These are phyloP conservation scores for Megaustenia siamemsis DNA, from an alignment of 2,888 invertebrate genomes.

Conservation along the genomic window DNA sequence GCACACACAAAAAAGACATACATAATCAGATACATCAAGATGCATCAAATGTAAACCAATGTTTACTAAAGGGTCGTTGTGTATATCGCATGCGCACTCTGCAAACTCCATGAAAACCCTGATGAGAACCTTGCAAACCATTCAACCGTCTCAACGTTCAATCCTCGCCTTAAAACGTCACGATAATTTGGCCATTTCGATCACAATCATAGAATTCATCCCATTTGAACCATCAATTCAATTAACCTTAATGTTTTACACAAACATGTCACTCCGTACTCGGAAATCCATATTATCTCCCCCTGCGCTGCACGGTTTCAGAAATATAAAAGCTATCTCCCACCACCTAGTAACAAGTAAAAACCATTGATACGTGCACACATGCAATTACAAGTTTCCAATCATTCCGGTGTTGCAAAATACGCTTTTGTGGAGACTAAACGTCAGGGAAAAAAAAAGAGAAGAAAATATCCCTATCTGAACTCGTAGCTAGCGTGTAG, in stretches of 20 bases:
- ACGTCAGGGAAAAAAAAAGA: not conserved
- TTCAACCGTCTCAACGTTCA: too few relatives aligned
- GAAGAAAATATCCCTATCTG: not conserved
- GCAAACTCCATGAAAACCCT: too few relatives aligned
- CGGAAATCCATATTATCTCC: not conserved
- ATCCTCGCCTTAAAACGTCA: too few relatives aligned
- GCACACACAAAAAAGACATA: too few relatives aligned
- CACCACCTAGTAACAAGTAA: not conserved
- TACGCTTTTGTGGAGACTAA: not conserved
- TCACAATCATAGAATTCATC: too few relatives aligned
- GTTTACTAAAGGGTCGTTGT: too few relatives aligned
- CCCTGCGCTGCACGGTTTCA: not conserved
- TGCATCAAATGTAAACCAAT: too few relatives aligned
- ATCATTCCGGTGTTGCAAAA: not conserved
- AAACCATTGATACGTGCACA: not conserved
- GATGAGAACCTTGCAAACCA: too few relatives aligned
- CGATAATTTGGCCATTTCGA: too few relatives aligned
- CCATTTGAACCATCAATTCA: not conserved
- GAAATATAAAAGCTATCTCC: not conserved
- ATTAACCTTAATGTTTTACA: not conserved
- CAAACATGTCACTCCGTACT: not conserved
- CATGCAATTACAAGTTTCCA: conserved; percentile 9
- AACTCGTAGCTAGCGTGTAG: not conserved
- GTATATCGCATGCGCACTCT: too few relatives aligned
- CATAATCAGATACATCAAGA: too few relatives aligned